Conservation (phyloP, 2,797 vertebrate species). For the Choloepus didactylus region DNA sequence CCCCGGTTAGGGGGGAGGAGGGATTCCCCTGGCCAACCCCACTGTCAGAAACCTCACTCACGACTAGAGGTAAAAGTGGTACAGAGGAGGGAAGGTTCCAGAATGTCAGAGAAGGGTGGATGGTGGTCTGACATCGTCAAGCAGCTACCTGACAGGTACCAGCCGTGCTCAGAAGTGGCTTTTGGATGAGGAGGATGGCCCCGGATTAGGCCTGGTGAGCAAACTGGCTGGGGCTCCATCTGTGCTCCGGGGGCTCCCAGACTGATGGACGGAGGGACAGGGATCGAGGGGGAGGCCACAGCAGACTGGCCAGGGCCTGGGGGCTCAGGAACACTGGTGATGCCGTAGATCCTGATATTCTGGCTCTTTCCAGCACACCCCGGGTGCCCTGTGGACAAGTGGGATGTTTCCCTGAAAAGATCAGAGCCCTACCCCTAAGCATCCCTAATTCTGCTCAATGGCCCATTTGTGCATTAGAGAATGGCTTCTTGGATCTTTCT, state of each 20-base stretch:
- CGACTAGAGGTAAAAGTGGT: background rate
- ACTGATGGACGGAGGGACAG: background rate
- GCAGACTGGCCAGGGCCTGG: background rate
- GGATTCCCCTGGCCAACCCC: accelerated
- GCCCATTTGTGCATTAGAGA: accelerated
- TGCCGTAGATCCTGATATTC: background rate
- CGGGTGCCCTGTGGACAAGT: background rate
- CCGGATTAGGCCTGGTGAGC: background rate
- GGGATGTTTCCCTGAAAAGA: background rate
- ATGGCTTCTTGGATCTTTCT: background rate
- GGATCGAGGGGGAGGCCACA: background rate
- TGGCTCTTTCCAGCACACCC: background rate
- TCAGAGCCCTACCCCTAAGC: background rate
- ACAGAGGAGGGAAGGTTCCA: background rate
- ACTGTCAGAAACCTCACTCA: background rate
- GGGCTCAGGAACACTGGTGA: background rate
- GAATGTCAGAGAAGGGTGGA: background rate
- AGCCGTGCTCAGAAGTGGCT: background rate
- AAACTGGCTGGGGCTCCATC: background rate
- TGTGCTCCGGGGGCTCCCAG: background rate
- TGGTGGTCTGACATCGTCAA: accelerated
- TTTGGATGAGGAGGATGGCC: background rate
- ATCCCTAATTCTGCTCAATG: background rate
- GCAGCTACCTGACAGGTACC: accelerated
- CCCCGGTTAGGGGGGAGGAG: background rate